phyloP scores from a whole-genome alignment of 2,113 vertebrate species.

The Salvator merianae region DNA sequence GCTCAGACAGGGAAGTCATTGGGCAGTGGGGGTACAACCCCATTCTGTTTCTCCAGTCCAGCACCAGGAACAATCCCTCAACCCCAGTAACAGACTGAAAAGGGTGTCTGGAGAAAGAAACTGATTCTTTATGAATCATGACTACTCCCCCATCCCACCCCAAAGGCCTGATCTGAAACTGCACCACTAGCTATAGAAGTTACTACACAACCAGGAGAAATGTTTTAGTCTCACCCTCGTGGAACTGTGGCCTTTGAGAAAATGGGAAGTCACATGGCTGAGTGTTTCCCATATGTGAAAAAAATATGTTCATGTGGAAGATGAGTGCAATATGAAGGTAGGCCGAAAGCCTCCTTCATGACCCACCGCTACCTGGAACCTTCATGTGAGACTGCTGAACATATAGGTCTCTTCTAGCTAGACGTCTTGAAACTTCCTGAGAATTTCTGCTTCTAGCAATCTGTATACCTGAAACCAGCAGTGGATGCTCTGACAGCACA shows the following conservation, averaged over 20 bases:
- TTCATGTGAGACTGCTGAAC: background rate
- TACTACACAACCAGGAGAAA: background rate
- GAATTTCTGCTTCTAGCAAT: background rate
- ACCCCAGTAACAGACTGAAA: too few relatives aligned
- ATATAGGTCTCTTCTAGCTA: background rate
- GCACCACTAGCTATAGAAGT: background rate
- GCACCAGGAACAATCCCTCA: too few relatives aligned
- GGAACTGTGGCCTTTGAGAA: background rate
- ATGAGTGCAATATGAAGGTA: background rate
- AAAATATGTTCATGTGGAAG: background rate
- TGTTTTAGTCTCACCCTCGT: background rate
- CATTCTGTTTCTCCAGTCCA: too few relatives aligned
- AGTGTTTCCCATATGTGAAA: background rate
- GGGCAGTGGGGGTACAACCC: too few relatives aligned
- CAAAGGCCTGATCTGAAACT: too few relatives aligned
- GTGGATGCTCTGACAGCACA: background rate
- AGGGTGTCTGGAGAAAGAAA: too few relatives aligned
- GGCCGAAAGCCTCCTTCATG: background rate
- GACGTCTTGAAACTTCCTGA: background rate
- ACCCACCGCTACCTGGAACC: background rate
- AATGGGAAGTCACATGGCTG: background rate
- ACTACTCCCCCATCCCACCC: too few relatives aligned
- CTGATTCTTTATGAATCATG: too few relatives aligned
- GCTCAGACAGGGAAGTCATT: too few relatives aligned
- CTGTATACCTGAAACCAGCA: background rate